Base-by-base conservation (phyloP, 1,140 invertebrate genomes). In the Phymorhynchus buccinoides region DNA sequence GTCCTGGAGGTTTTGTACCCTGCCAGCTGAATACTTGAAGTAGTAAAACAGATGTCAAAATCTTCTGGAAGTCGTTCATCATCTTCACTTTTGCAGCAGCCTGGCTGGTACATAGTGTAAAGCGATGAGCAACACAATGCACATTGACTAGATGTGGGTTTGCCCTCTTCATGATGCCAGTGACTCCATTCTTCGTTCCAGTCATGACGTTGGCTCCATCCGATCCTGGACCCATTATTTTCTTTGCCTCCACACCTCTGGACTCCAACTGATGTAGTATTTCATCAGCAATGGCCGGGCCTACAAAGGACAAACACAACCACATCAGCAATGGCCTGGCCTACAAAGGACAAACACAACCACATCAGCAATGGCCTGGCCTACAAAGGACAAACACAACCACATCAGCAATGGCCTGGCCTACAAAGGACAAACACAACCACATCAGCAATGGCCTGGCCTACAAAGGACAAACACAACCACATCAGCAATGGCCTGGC, bases 171-270 rank as follows among this genome's bases (percentile, higher is more conserved):
- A 75, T 16, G 14, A 42, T 18, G 22, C 86, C 83, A 68, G 79
- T 52, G 3, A 86, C 75, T 30, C 88, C 88, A 52, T 87, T 86
- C 22, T 84, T 68, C 18, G 16, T 18, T 2, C 88, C 88, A 35
- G 86, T 87, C 88, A 88, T 88, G 7, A 86, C 86, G 48, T 41
- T 68, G 27, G 88, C 84, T 1, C 88, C 88, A 80, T 87, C 88
- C 30, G 86, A 83, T 18, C 86, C 88, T n/a, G 87, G 73, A 22
- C 80, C 87, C 4, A 86, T 79, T 30, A 88, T 75, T 52, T 86
- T 86, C 3, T 12, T 16, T 35, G 22, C 71, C 14, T 39, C 37
- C 2, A 75, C 30, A 6, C 32, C 71, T 35, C 71, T 35, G 35
- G 14, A 35, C 37, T 75, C 37, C 71, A 75, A 3, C 71, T 75